These are phyloP conservation scores for Syrista parreyssii DNA, from an alignment of 2,888 invertebrate species.

Conservation along the genomic window DNA sequence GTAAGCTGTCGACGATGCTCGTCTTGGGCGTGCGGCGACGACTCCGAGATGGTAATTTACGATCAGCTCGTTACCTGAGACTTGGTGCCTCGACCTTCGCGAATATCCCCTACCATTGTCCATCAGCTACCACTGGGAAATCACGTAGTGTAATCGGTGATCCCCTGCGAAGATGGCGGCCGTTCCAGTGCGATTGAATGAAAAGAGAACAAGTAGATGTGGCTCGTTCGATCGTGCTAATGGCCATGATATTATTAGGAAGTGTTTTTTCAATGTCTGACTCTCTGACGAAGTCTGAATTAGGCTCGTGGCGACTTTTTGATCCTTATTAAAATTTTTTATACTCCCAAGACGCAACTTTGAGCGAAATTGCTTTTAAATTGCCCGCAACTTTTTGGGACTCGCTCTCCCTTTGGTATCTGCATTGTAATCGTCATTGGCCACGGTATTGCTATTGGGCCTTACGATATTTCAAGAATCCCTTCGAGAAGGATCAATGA, in stretches of 20 bases:
- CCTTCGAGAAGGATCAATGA: neutral
- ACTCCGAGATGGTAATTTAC: neutral
- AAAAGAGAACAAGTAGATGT: neutral
- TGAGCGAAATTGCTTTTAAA: constrained; percentile 46
- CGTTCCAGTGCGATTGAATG: neutral
- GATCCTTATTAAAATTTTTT: constrained; percentile 38
- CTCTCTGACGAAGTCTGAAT: neutral
- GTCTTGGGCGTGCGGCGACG: constrained; percentile 3
- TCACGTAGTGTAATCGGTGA: neutral
- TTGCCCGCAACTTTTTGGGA: constrained; percentile 22
- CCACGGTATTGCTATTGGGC: neutral
- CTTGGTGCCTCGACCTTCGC: neutral
- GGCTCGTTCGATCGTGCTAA: neutral
- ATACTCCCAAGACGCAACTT: constrained; percentile 30
- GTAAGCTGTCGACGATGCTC: constrained; percentile 39
- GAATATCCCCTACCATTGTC: neutral
- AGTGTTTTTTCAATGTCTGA: neutral
- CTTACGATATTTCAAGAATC: neutral
- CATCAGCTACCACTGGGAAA: neutral
- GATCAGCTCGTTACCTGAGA: neutral
- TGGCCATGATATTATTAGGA: neutral
- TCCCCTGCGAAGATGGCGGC: neutral
- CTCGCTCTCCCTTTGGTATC: neutral
- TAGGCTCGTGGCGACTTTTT: constrained; percentile 30
- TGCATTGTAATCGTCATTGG: neutral